A percentile compares a stretch with the other conserved stretches of the same genome.
phyloP scores from a whole-genome alignment of 1,140 invertebrate genomes.

The Oryzaephilus surinamensis region DNA sequence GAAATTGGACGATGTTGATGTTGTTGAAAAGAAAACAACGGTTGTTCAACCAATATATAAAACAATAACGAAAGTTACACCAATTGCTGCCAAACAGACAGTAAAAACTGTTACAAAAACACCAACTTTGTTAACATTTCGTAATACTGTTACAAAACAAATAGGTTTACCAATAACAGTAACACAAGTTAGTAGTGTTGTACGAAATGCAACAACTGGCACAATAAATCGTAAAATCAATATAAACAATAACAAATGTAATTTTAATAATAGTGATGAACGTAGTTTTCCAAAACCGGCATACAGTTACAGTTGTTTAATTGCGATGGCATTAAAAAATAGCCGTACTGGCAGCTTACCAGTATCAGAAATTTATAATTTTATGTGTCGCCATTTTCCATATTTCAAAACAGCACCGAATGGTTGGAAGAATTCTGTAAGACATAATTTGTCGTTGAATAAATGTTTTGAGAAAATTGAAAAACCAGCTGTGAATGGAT shows the following conservation, averaged over 20 bases:
- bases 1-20: neutral
- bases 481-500: constrained; percentile 71
- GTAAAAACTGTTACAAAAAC: constrained; percentile 24
- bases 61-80: constrained; percentile 30
- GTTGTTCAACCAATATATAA: constrained; percentile 31
- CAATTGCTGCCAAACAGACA: constrained; percentile 25
- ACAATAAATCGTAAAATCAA: constrained; percentile 41
- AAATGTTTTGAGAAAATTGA: constrained; percentile 98
- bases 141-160: constrained; percentile 23
- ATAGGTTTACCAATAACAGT: constrained; percentile 24
- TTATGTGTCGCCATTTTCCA: constrained; percentile 96
- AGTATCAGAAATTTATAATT: constrained; percentile 97
- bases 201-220: constrained; percentile 17
- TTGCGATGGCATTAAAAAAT: constrained; percentile 95
- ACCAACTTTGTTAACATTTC: constrained; percentile 25
- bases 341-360: constrained; percentile 87
- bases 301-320: constrained; percentile 95
- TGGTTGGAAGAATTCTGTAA: constrained; percentile 96
- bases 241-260: constrained; percentile 40
- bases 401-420: constrained; percentile 95
- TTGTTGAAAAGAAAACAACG: constrained; percentile 34
- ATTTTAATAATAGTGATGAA: constrained; percentile 45
- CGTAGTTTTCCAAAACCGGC: constrained; percentile 88
- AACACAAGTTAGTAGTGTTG: constrained; percentile 25
- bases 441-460: constrained; percentile 91